phyloP scores from a whole-genome alignment of 2,113 vertebrate genomes.

The Crocuta crocuta region DNA sequence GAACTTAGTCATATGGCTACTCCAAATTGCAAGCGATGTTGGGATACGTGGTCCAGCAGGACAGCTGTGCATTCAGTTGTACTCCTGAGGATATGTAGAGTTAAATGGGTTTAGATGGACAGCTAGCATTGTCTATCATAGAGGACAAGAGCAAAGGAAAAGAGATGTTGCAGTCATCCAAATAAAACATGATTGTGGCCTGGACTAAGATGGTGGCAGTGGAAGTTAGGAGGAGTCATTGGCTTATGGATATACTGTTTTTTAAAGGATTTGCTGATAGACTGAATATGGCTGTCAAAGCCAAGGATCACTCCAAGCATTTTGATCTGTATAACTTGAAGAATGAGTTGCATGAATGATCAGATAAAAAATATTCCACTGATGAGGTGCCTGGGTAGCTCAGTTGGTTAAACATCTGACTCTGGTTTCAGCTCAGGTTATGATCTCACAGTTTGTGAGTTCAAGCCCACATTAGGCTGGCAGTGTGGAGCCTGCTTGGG shows the following conservation, averaged over 20 bases:
- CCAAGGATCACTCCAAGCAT: background rate
- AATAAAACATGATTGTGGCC: background rate
- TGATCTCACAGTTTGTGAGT: no score
- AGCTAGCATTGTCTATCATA: background rate
- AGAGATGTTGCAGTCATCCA: background rate
- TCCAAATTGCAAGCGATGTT: background rate
- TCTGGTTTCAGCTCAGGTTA: no score
- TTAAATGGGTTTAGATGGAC: slow-evolving; percentile 1
- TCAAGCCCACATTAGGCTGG: no score
- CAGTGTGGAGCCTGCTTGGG: no score
- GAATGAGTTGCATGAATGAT: slow-evolving; percentile 17
- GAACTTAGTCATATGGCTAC: background rate
- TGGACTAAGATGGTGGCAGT: background rate
- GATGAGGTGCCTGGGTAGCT: no score
- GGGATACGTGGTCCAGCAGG: background rate
- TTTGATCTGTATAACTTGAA: background rate
- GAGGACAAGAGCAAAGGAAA: background rate
- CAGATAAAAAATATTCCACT: background rate
- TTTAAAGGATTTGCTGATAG: slow-evolving; percentile 6
- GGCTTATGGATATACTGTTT: background rate
- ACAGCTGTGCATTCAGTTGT: background rate
- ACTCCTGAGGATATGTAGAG: background rate
- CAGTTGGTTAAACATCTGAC: no score
- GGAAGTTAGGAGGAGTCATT: background rate
- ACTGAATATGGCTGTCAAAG: background rate